Conservation (phyloP, 2,113 vertebrate genomes). For the Salvator merianae region DNA sequence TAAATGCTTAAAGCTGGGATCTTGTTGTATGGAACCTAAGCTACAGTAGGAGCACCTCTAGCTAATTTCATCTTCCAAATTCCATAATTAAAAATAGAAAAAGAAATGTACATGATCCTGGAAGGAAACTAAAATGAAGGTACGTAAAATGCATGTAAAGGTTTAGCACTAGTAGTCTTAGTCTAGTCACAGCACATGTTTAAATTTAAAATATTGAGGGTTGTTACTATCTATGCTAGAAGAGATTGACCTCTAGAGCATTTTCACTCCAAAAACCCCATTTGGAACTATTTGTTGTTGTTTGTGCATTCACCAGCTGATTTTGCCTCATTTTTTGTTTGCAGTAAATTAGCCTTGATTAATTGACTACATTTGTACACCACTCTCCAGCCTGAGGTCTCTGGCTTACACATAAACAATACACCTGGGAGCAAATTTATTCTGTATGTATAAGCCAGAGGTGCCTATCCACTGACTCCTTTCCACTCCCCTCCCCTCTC, state of each 20-base stretch:
- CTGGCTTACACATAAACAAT: too few species aligned
- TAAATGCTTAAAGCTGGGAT: constrained; percentile 37
- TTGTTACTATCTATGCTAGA: background rate
- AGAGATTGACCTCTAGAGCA: background rate
- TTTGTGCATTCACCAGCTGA: too few species aligned
- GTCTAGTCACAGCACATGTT: background rate
- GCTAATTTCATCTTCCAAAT: constrained; percentile 38
- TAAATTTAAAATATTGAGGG: background rate
- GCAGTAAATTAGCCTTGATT: too few species aligned
- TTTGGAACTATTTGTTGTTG: too few species aligned
- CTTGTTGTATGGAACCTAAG: constrained; percentile 28
- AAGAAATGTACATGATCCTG: background rate
- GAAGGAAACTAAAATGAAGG: background rate
- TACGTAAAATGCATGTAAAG: background rate
- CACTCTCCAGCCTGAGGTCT: too few species aligned
- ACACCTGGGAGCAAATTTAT: too few species aligned
- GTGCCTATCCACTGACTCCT: too few species aligned
- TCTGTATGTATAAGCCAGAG: too few species aligned
- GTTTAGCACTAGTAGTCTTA: background rate
- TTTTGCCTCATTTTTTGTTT: too few species aligned
- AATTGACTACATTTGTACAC: too few species aligned
- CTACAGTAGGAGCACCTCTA: constrained; percentile 15
- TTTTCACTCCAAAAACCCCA: too few species aligned
- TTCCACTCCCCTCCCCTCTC: too few species aligned
- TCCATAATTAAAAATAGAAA: constrained; percentile 6